phyloP scores from a whole-genome alignment of 2,113 vertebrate genomes.

The Cyprinodon variegatus region DNA sequence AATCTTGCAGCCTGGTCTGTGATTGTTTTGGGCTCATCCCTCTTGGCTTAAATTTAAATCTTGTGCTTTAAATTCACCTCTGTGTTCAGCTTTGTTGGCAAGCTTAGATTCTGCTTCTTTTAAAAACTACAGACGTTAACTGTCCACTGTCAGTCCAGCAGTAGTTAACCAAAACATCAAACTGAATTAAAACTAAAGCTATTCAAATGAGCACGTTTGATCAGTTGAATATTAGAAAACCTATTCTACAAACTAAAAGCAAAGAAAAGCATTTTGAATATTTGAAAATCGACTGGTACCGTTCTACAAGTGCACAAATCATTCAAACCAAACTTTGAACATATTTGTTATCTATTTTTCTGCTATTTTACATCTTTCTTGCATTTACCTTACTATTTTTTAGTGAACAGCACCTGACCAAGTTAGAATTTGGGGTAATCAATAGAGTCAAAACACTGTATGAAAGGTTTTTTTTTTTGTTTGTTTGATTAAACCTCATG shows the following conservation, averaged over 20 bases:
- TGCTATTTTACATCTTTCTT: too few relatives aligned
- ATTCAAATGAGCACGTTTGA: not conserved
- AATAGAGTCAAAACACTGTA: too few relatives aligned
- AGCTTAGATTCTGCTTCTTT: not conserved
- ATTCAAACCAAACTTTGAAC: too few relatives aligned
- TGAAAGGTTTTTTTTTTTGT: too few relatives aligned
- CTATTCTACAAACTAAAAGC: not conserved
- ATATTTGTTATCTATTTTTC: too few relatives aligned
- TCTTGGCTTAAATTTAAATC: slow-evolving; percentile 18
- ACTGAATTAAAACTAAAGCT: not conserved
- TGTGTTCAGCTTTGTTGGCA: slow-evolving; percentile 1
- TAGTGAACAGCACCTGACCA: not conserved
- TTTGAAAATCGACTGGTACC: too few relatives aligned
- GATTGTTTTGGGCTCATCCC: slow-evolving; percentile 14
- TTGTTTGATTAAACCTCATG: too few relatives aligned
- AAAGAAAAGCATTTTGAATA: not conserved
- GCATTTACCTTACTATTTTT: not conserved
- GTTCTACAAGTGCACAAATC: not conserved
- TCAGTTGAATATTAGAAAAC: not conserved
- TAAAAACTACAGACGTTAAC: not conserved
- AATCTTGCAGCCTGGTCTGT: not conserved
- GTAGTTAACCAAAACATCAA: not conserved
- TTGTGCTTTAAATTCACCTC: not conserved
- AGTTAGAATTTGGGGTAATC: too few relatives aligned
- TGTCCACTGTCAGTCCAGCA: not conserved